Evolutionary conservation across 2,113 vertebrate species (phyloP), one percentile per base, ranked within the genome.

Genomic region (Myrmophylax atrothorax): DNA sequence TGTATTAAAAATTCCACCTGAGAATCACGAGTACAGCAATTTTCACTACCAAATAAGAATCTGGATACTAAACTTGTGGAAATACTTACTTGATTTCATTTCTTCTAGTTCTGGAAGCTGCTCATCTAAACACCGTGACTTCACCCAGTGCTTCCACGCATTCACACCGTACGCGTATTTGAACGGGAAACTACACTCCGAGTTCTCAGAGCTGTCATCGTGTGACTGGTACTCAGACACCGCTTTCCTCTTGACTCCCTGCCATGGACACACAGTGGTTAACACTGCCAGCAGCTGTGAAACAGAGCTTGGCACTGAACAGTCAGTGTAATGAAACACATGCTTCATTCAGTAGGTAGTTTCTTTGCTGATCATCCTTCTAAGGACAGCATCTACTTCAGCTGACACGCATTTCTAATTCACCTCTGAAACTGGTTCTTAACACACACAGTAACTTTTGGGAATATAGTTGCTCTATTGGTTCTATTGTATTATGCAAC

Each of bases 141-240:
- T 98, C 5, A 98, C 98, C 99, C 99, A 99, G 91, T 99, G 99
- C 94, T 98, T 99, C 99, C 99, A 99, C 0, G 99, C 99, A 2
- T 99, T 99, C 35, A 99, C 92, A 29, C 99, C 99, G 9, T 99
- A 99, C 0, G 97, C 64, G 8, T 98, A 98, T 82, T 98, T 99
- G 92, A 99, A 98, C 1, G 99, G 98, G 89, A 99, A 98, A 38
- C 97, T 98, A 53, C 98, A 97, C 60, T 98, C 98, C 4, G 97
- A 97, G 80, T 97, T 98, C 38, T 98, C 97, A 35, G 98, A 97
- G 42, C 97, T 97, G 66, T 98, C 97, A 31, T 97, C 97, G 3
- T 98, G 98, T 31, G 98, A 96, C 79, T 97, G 98, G 93, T 98
- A 98, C 55, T 96, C 98, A 35, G 98, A 98, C 38, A 99, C 95